Base-by-base conservation (phyloP, 1,140 invertebrate species). In the Drosophila dunni region DNA sequence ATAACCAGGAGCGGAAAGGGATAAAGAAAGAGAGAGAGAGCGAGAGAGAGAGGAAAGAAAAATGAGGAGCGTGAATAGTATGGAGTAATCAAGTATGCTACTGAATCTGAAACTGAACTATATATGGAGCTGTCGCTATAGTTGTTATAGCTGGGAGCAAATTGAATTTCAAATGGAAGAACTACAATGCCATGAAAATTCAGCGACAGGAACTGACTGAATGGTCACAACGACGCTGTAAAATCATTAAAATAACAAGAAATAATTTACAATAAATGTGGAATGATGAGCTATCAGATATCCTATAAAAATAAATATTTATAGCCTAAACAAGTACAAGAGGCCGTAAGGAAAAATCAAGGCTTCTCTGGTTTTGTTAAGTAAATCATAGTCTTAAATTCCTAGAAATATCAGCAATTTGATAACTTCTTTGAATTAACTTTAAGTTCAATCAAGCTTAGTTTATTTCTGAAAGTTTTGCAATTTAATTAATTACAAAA, bases 111-210 rank as follows among this genome's bases (percentile, higher is more conserved):
- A 66, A 20, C 11, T 13, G 33, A n/a, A 50, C 17, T 36, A 46
- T 46, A 53, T 36, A 51, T 33, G 63, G 42, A 29, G 60, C 20
- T 62, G 60, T 36, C 1, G 33, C 46, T 51, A 53, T 66, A 48
- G 50, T 29, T 29, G 4, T 29, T 29, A 29, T 11, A 48, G 33
- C 40, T 45, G 62, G 36, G 57, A 51, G 77, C 78, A 77, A 88
- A 89, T 89, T 88, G 84, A 88, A 88, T 88, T 80, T 89, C 85
- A 88, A 88, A 88, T 88, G 83, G 84, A 78, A 89, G 79, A 29
- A 29, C 24, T 77, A 86, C 79, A 86, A 89, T 89, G 73, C 44
- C 53, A 57, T 53, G 48, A 70, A 54, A 69, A 29, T 29, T 29
- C 58, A 13, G 46, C 10, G 50, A 48, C 61, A 46, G 62, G 62